These are phyloP conservation scores for Tragopan temminckii DNA, from an alignment of 2,797 vertebrate species.

Conservation along the genomic window DNA sequence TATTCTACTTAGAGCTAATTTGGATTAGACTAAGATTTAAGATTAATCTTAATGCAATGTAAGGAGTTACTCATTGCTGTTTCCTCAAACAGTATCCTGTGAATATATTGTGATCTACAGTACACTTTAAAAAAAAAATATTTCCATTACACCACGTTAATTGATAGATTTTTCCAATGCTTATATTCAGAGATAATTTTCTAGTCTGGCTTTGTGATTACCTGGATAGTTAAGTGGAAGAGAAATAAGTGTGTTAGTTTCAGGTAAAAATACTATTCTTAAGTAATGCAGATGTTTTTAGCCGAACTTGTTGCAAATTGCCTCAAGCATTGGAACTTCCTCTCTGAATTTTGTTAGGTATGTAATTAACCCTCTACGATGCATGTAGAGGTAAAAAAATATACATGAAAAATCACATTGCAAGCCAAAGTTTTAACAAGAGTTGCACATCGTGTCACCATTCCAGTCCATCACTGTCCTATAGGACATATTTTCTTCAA, in stretches of 20 bases:
- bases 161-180: not conserved
- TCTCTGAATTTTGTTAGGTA: not conserved
- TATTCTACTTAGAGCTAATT: conserved; percentile 18
- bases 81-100: not conserved
- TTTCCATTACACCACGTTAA: not conserved
- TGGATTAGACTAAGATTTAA: not conserved
- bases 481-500: not conserved
- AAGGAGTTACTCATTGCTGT: not conserved
- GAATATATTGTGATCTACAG: not conserved
- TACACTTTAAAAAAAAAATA: not conserved
- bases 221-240: not conserved
- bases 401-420: not conserved
- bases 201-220: not conserved
- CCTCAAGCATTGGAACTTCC: conserved; percentile 2
- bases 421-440: not conserved
- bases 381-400: not conserved
- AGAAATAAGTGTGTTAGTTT: not conserved
- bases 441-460: not conserved
- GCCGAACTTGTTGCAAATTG: not conserved
- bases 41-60: conserved; percentile 17
- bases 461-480: not conserved
- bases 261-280: not conserved
- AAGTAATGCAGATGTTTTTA: not conserved
- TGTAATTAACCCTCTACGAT: not conserved
- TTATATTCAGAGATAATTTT: not conserved